A percentile compares a stretch with the other conserved stretches of the same genome.
These are phyloP conservation scores for Tolypeutes matacus DNA, from an alignment of 2,797 vertebrate species.

Conservation along the genomic window DNA sequence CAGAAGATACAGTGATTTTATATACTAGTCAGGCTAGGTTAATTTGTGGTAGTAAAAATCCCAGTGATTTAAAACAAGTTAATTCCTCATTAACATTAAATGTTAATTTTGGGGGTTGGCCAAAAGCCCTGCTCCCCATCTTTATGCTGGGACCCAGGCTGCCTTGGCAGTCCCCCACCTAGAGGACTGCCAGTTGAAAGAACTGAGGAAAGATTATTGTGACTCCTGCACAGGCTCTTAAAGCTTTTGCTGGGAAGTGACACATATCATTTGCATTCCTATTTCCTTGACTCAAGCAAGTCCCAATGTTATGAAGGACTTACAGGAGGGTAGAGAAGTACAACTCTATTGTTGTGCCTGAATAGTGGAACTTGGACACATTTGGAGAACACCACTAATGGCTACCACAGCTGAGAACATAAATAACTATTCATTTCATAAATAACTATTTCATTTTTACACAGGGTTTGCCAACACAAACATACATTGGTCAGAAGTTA, in stretches of 20 bases:
- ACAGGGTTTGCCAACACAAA: neutral
- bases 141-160: neutral
- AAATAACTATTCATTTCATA: neutral
- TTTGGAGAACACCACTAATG: neutral
- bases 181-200: neutral
- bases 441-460: neutral
- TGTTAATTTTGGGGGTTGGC: neutral
- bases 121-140: neutral
- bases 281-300: neutral
- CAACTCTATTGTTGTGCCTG: neutral
- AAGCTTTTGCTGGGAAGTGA: neutral
- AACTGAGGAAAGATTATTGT: neutral
- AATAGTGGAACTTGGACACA: neutral
- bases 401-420: neutral
- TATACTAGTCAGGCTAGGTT: slow-evolving; percentile 29
- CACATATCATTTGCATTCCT: neutral
- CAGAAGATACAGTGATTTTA: slow-evolving; percentile 42
- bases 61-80: slow-evolving; percentile 8
- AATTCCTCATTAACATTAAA: slow-evolving; percentile 41
- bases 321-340: neutral
- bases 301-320: neutral
- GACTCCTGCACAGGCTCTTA: neutral
- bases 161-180: neutral
- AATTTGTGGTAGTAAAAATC: slow-evolving; percentile 33
- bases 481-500: neutral